These are phyloP conservation scores for Helleia helle DNA, from an alignment of 2,888 invertebrate species.

Conservation along the genomic window DNA sequence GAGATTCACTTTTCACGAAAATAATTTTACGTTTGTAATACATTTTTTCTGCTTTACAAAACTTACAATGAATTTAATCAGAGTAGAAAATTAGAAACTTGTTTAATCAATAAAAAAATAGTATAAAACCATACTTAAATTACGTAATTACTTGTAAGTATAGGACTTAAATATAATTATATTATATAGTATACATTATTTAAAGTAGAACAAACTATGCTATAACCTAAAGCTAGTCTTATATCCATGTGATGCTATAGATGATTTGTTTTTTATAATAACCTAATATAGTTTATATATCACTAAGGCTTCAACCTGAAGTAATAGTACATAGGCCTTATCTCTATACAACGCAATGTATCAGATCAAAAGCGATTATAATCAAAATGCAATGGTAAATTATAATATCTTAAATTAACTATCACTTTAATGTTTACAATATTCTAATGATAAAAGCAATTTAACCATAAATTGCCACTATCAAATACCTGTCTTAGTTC, in stretches of 20 bases:
- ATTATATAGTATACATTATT: background rate
- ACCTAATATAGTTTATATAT: background rate
- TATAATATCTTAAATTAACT: background rate
- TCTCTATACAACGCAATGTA: no score
- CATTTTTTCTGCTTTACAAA: no score
- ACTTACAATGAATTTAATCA: background rate
- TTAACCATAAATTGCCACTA: slow-evolving; percentile 6
- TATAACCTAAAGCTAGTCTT: background rate
- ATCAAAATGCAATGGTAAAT: background rate
- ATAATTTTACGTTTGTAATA: no score
- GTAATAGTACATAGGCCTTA: no score
- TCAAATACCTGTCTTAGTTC: slow-evolving; percentile 34
- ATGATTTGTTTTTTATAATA: background rate
- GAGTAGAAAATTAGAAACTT: no score
- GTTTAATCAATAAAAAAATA: no score
- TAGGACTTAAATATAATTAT: background rate
- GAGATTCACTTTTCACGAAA: background rate
- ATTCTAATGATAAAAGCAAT: background rate
- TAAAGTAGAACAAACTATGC: background rate
- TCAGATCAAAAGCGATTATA: background rate
- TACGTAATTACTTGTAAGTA: background rate
- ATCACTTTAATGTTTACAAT: background rate
- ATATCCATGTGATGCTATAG: background rate
- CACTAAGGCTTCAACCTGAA: background rate
- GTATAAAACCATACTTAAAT: background rate